Evolutionary conservation across 2,113 vertebrate species (phyloP), one percentile per base, ranked within the genome.

Genomic region (Mohoua ochrocephala): DNA sequence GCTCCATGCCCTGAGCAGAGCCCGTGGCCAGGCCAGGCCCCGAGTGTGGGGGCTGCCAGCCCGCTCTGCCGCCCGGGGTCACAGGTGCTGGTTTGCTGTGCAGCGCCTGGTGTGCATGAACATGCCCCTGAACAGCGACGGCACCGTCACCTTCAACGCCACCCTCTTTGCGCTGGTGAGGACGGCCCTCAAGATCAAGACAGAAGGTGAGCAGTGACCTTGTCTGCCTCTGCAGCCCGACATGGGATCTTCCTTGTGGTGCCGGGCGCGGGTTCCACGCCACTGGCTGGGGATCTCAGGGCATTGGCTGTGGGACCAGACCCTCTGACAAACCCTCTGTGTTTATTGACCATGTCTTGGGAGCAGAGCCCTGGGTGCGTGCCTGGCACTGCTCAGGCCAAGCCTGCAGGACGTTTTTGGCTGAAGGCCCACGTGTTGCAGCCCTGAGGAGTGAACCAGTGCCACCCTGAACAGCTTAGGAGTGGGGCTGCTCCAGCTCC

Each of bases 121-220:
- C 98, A 99, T 99, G 99, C 99, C 99, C 23, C 98, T 99, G 63
- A 99, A 99, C 98, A 99, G 99, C 0, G 99, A 99, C 0, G 99
- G 99, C 82, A 99, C 99, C 0, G 99, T 99, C 97, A 99, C 99
- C 81, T 99, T 99, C 97, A 99, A 99, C 0, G 99, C 99, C 67
- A 99, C 99, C 2, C 98, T 99, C 94, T 99, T 99, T 7, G 98
- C 99, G 0, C 98, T 99, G 95, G 99, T 99, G 70, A 98, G 99
- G 96, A 99, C 99, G 1, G 99, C 99, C 14, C 98, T 99, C 71
- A 99, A 99, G 98, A 99, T 99, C 96, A 99, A 99, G 98, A 99
- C 99, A 7, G 99, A 99, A 98, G 99, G 99, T 99, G 65, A 84
- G 88, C 4, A 17, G 18, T 15, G 71, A 30, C 11, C 9, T 6